A percentile compares a stretch with the other conserved stretches of the same genome.
Conservation (phyloP, 2,113 vertebrate species). For the Erpornis zantholeuca region DNA sequence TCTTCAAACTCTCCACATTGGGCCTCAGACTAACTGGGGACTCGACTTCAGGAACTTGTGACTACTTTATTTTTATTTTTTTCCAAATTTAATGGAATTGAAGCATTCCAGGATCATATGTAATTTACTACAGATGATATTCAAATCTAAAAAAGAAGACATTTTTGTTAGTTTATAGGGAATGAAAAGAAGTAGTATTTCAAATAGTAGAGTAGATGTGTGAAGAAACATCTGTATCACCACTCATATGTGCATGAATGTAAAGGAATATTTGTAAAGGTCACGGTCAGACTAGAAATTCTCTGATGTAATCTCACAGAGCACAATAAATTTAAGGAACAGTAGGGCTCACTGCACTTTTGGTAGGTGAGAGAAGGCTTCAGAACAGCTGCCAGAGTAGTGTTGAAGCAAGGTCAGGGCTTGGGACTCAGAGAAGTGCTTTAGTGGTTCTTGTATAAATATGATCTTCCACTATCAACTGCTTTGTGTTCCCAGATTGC, state of each 20-base stretch:
- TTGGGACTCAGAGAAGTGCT: not conserved
- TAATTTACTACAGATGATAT: not conserved
- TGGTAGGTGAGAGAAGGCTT: not conserved
- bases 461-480: not conserved
- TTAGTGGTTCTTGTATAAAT: not conserved
- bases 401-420: not conserved
- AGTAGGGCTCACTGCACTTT: not conserved
- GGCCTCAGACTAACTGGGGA: not conserved
- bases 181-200: not conserved
- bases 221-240: not conserved
- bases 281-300: not conserved
- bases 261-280: not conserved
- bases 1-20: not conserved
- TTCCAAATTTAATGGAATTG: not conserved
- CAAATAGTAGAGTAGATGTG: not conserved
- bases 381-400: not conserved
- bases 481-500: not conserved
- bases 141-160: not conserved
- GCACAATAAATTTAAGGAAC: not conserved
- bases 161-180: not conserved
- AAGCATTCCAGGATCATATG: not conserved
- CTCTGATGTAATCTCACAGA: not conserved
- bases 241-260: accelerated
- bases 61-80: not conserved
- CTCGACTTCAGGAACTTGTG: not conserved